These are phyloP conservation scores for Cantharis rufa DNA, from an alignment of 2,888 invertebrate genomes.

Conservation along the genomic window DNA sequence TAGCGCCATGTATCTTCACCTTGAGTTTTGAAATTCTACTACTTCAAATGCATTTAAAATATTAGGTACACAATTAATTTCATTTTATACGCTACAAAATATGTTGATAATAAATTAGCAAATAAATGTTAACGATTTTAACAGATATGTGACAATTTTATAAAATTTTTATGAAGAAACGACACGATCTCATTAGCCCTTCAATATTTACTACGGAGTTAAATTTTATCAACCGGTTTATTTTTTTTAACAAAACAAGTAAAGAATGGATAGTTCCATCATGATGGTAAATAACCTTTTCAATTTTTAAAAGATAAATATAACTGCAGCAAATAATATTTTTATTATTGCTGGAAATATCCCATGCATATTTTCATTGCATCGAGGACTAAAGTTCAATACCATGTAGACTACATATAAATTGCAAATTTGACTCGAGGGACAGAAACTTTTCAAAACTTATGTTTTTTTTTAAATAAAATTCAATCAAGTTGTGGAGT, in stretches of 20 bases:
- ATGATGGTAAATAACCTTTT: too few relatives aligned
- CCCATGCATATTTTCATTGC: too few relatives aligned
- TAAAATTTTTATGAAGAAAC: not conserved
- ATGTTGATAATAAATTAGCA: constrained; percentile 7
- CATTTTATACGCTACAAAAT: constrained; percentile 6
- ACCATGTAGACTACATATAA: too few relatives aligned
- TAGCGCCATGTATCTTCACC: constrained; percentile 2
- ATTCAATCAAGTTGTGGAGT: too few relatives aligned
- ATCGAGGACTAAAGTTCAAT: too few relatives aligned
- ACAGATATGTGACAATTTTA: not conserved
- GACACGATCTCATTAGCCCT: not conserved
- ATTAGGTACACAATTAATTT: not conserved
- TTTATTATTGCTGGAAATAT: too few relatives aligned
- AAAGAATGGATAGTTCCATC: too few relatives aligned
- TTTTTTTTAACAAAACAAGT: not conserved
- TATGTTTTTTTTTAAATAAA: too few relatives aligned
- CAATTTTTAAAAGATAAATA: too few relatives aligned
- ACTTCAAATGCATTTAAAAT: not conserved
- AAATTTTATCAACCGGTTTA: not conserved
- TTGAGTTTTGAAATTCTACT: not conserved
- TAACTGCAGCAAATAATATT: too few relatives aligned
- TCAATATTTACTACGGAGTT: not conserved
- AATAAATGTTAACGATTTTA: not conserved
- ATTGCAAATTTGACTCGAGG: too few relatives aligned
- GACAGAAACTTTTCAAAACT: not conserved